These are phyloP conservation scores for Sinocyclocheilus rhinocerous DNA, from an alignment of 2,113 vertebrate species.

Conservation along the genomic window DNA sequence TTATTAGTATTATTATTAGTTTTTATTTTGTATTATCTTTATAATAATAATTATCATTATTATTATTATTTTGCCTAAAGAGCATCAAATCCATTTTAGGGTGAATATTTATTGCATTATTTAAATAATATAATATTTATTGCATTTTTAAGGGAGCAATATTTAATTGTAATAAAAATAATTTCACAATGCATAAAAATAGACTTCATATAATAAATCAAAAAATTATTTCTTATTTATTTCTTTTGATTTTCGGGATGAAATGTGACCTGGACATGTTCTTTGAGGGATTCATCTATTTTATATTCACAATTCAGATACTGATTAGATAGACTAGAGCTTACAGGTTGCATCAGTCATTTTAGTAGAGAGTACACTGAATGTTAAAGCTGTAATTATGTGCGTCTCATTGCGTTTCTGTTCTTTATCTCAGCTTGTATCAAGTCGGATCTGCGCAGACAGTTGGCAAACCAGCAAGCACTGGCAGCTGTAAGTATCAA, in stretches of 20 bases:
- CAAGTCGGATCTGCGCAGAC: conserved; percentile 55
- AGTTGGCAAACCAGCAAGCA: conserved; percentile 47
- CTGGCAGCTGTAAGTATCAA: conserved; percentile 41
- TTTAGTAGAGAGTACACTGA: background rate
- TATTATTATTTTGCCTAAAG: background rate
- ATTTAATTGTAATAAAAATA: background rate
- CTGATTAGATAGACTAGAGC: background rate
- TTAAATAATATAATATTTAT: background rate
- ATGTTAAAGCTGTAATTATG: background rate
- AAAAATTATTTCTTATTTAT: too few species aligned
- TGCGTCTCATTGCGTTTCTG: background rate
- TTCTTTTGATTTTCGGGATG: too few species aligned
- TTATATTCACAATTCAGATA: background rate
- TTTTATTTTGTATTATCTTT: too few species aligned
- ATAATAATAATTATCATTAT: background rate
- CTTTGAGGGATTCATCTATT: background rate
- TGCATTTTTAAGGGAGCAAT: background rate
- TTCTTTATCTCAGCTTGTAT: conserved; percentile 43
- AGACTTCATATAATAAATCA: background rate
- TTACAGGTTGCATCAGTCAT: background rate
- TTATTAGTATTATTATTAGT: background rate
- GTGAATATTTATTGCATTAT: background rate
- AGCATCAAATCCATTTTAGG: background rate
- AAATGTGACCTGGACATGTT: background rate
- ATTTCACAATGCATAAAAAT: background rate